phyloP scores from a whole-genome alignment of 2,113 vertebrate species.

The Nicator chloris region DNA sequence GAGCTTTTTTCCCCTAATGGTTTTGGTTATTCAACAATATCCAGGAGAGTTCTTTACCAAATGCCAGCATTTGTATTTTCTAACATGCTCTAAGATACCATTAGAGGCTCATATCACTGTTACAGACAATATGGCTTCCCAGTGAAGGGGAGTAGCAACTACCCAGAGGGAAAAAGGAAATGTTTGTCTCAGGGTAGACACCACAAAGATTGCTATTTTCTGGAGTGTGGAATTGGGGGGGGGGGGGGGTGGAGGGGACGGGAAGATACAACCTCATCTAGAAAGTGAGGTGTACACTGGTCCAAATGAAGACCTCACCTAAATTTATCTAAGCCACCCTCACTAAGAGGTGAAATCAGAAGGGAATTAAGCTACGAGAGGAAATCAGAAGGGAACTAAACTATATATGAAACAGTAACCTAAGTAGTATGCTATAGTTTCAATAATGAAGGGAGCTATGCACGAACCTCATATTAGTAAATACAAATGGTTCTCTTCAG shows the following conservation, averaged over 20 bases:
- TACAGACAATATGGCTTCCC: neutral
- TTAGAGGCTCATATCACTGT: neutral
- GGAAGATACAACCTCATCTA: neutral
- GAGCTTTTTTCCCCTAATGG: neutral
- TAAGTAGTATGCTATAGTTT: neutral
- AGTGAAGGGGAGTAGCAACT: neutral
- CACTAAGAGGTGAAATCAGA: neutral
- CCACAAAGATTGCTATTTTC: neutral
- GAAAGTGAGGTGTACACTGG: neutral
- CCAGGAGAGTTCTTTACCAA: neutral
- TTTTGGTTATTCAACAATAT: neutral
- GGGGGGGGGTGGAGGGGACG: no score
- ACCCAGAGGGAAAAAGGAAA: neutral
- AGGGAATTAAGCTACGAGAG: neutral
- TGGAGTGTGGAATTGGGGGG: neutral
- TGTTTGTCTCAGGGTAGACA: neutral
- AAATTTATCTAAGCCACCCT: neutral
- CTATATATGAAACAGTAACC: neutral
- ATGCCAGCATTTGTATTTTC: neutral
- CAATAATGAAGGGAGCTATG: neutral
- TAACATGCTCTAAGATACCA: neutral
- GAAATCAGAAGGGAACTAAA: neutral
- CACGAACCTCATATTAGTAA: neutral
- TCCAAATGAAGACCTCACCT: neutral
- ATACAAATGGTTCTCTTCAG: neutral